Percentiles rank a stretch among this genome's conserved stretches.
These are phyloP conservation scores for Plutomurus gul DNA, from an alignment of 1,140 invertebrate species.

Conservation along the genomic window DNA sequence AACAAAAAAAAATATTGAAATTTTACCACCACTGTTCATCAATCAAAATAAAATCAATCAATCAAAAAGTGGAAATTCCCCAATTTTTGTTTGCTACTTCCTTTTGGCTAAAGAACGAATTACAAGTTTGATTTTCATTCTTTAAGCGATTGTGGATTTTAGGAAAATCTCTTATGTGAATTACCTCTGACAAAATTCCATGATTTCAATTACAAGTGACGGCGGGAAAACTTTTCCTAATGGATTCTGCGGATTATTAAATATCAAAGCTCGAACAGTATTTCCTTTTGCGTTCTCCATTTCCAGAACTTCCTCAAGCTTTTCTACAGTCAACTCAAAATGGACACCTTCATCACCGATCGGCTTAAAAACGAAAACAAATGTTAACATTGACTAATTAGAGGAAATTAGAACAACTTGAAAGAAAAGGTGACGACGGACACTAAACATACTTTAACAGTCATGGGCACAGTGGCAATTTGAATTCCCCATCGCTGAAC, in stretches of 20 bases:
- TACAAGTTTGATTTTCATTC: too few relatives aligned
- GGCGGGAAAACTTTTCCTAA: constrained; percentile 32
- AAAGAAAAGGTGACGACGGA: too few relatives aligned
- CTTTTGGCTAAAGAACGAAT: too few relatives aligned
- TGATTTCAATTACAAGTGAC: constrained; percentile 14
- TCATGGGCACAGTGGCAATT: constrained; percentile 24
- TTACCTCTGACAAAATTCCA: constrained; percentile 44
- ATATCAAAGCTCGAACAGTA: constrained; percentile 32
- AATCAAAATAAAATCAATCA: not conserved
- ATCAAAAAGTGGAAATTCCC: not conserved
- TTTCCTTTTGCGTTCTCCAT: constrained; percentile 8
- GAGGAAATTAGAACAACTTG: too few relatives aligned
- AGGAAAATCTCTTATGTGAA: not conserved
- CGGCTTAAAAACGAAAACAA: not conserved
- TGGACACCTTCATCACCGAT: not conserved
- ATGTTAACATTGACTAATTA: not conserved
- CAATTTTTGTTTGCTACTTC: too few relatives aligned
- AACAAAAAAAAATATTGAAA: not conserved
- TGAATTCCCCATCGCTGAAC: constrained; percentile 37
- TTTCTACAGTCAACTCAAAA: not conserved
- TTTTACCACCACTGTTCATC: not conserved
- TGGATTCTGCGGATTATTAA: constrained; percentile 47
- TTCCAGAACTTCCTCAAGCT: not conserved
- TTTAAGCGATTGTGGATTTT: not conserved
- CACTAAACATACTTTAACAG: not conserved